Percentiles rank a stretch among this genome's conserved stretches.
Evolutionary conservation across 2,113 vertebrate genomes (phyloP).

Genomic region (Psettodes erumei): DNA sequence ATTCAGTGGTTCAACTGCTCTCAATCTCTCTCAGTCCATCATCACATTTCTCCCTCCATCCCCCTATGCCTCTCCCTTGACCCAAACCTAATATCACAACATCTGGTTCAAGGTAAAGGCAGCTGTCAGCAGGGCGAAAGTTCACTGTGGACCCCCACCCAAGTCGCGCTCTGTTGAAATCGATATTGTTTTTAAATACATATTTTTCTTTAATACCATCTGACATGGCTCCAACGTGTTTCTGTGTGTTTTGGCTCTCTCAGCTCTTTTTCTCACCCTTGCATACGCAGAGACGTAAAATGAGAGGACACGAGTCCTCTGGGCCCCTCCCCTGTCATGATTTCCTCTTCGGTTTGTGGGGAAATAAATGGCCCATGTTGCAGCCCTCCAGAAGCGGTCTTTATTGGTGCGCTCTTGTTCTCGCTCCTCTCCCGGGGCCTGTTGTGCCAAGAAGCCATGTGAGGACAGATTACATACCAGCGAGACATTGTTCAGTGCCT

Average conservation of each 20-base stretch:
- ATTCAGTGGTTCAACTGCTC: constrained; percentile 26
- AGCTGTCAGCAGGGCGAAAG: constrained; percentile 52
- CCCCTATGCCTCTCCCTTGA: constrained; percentile 46
- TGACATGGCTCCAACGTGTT: constrained; percentile 35
- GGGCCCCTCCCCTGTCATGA: constrained; percentile 40
- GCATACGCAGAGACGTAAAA: constrained; percentile 58
- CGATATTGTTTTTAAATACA: constrained; percentile 62
- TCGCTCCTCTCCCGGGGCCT: constrained; percentile 40
- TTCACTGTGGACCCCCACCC: constrained; percentile 37
- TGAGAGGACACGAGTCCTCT: constrained; percentile 45
- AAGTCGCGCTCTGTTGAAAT: constrained; percentile 38
- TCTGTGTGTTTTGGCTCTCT: constrained; percentile 64
- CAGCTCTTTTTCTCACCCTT: constrained; percentile 40
- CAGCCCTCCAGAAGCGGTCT: constrained; percentile 43
- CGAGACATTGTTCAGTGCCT: constrained; percentile 63
- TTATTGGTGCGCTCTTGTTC: constrained; percentile 53
- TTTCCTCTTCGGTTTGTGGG: constrained; percentile 52
- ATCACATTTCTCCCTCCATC: constrained; percentile 18
- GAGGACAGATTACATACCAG: constrained; percentile 71
- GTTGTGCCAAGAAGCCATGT: constrained; percentile 59
- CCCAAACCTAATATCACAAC: constrained; percentile 64
- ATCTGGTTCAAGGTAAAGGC: constrained; percentile 69
- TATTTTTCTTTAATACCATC: constrained; percentile 59
- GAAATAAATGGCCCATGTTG: constrained; percentile 56
- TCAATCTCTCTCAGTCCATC: constrained; percentile 37